Evolutionary conservation across 1,140 invertebrate species (phyloP), one percentile per base, ranked within the genome.

Genomic region (Apocrypta bakeri): DNA sequence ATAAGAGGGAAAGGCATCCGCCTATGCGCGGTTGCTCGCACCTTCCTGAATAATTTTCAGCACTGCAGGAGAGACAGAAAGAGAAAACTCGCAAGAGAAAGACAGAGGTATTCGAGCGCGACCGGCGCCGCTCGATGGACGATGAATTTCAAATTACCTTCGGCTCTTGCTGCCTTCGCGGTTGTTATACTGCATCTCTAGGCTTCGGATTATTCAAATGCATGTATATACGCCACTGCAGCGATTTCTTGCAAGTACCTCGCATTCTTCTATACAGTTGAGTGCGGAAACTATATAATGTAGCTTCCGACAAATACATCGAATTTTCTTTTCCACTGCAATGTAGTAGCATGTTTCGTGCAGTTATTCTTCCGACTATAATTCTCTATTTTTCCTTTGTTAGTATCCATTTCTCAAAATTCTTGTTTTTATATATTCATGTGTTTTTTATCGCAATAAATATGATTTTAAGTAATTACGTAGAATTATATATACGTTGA

Each of bases 41-140:
- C 29, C 73, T 63, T 77, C 64, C 81, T 82, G 81, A 82, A 82
- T 82, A 77, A 82, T 82, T 71, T 31, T 48, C 63, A 29, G 24
- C 63, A 9, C 25, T 72, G 31, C 48, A 56, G 42, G 21, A 40
- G 31, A 72, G 21, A 42, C 33, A 42, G 31, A 37, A 24, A 24
- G 69, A 66, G 17, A 68, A 25, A 27, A 73, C 14, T 27, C 69
- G 6, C 25, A 69, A n/a, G 68, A 37, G 33, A 42, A 40, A 72
- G 63, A 66, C 25, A 66, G 25, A n/a, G 68, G 27, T 33, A 69
- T 31, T 69, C 69, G 31, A 6, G 14, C 17, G 11, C n/a, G 1
- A 9, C 14, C 6, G 21, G 14, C 42, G 27, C 3, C 33, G 42
- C 40, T 48, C 40, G 72, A 74, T 74, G 72, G 63, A 71, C 73